Evolutionary conservation across 1,140 invertebrate species (phyloP).

Genomic region (Lethocerus indicus): DNA sequence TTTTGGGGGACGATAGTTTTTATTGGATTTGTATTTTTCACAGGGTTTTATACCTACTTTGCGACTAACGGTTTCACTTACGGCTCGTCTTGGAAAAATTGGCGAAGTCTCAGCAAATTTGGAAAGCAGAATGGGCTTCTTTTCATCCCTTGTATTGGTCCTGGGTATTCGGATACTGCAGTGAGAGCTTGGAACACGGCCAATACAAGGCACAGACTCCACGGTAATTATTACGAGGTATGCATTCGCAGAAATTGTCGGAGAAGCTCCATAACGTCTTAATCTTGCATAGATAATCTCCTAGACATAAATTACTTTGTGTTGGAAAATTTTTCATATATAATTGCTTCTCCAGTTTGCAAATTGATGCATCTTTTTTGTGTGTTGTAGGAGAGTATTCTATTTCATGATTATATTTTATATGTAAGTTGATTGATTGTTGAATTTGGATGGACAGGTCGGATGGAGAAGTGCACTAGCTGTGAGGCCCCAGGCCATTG

Average conservation of each 20-base stretch:
- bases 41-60: conserved; percentile 40
- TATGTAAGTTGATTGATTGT: neutral
- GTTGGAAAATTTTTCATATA: too few species aligned
- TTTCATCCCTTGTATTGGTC: conserved; percentile 39
- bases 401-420: neutral
- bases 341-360: too few species aligned
- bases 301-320: too few species aligned
- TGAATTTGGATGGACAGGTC: neutral
- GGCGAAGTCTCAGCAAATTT: conserved; percentile 35
- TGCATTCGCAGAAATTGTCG: too few species aligned
- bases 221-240: conserved; percentile 25
- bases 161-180: conserved; percentile 37
- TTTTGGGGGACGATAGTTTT: too few species aligned
- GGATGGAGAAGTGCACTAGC: conserved; percentile 35
- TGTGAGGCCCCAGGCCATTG: conserved; percentile 30
- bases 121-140: conserved; percentile 33
- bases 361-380: too few species aligned
- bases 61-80: conserved; percentile 38
- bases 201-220: conserved; percentile 33
- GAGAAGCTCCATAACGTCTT: too few species aligned
- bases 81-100: conserved; percentile 44
- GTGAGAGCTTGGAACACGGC: too few species aligned
- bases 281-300: too few species aligned
- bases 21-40: conserved; percentile 7
- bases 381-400: too few species aligned